A percentile compares a stretch with the other conserved stretches of the same genome.
Conservation (phyloP, 2,888 invertebrate species). For the Xanthia icteritia region DNA sequence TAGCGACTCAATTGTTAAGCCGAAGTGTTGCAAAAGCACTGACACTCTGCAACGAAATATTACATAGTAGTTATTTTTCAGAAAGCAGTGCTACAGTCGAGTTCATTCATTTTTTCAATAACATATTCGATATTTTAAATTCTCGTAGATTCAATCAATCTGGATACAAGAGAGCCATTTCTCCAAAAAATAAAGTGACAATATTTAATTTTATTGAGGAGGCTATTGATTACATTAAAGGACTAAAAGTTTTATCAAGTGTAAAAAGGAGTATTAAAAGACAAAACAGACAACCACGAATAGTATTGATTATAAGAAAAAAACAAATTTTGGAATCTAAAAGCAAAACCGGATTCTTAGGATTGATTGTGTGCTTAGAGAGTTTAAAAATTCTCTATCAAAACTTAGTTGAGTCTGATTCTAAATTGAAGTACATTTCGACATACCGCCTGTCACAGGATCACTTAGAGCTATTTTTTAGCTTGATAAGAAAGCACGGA, state of each 20-base stretch:
- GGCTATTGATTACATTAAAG: no score
- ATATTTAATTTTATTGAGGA: no score
- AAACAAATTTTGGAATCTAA: no score
- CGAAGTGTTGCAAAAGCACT: slow-evolving; percentile 12
- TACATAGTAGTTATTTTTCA: slow-evolving; percentile 6
- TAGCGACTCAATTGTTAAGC: slow-evolving; percentile 3
- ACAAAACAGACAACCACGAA: no score
- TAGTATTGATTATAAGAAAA: no score
- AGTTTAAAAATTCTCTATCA: neutral
- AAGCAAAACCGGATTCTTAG: no score
- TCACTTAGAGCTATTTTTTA: neutral
- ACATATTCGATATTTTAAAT: slow-evolving; percentile 6
- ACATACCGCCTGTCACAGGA: neutral
- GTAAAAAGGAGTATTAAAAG: no score
- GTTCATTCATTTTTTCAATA: neutral
- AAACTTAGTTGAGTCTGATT: neutral
- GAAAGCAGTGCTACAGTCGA: slow-evolving; percentile 1
- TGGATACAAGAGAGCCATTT: no score
- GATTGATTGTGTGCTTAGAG: neutral
- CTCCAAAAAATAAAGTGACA: no score
- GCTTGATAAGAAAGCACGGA: neutral
- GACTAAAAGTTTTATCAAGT: no score
- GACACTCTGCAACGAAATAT: slow-evolving; percentile 1
- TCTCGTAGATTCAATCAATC: neutral
- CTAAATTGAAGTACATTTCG: neutral